phyloP scores from a whole-genome alignment of 2,797 vertebrate species.

The Myotis myotis region DNA sequence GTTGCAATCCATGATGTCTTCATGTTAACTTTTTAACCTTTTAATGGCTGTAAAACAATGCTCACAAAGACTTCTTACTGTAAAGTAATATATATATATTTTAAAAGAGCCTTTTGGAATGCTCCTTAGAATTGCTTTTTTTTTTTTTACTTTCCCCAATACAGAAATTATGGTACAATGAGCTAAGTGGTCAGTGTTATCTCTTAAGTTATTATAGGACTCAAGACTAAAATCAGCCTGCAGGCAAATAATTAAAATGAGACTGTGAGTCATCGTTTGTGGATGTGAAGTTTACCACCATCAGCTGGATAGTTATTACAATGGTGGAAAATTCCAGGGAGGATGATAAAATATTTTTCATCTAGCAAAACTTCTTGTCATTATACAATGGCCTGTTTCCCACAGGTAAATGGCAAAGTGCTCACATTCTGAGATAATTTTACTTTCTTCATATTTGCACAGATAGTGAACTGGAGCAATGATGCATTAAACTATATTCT shows the following conservation, averaged over 20 bases:
- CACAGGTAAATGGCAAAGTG: neutral
- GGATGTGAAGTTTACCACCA: neutral
- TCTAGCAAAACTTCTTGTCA: conserved; percentile 2
- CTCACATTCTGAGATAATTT: conserved; percentile 11
- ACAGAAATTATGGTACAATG: neutral
- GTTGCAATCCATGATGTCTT: conserved; percentile 5
- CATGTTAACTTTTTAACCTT: conserved; percentile 38
- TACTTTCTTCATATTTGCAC: conserved; percentile 38
- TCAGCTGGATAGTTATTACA: neutral
- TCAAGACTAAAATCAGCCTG: conserved; percentile 24
- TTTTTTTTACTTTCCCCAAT: neutral
- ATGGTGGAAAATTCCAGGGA: neutral
- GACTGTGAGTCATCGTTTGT: neutral
- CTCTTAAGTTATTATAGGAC: conserved; percentile 1
- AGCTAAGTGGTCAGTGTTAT: neutral
- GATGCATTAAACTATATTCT: conserved; percentile 28
- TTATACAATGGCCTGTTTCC: conserved; percentile 1
- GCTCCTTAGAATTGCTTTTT: neutral
- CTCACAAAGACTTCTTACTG: conserved; percentile 2
- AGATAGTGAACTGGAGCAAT: neutral
- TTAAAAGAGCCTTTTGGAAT: neutral
- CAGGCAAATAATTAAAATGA: conserved; percentile 25
- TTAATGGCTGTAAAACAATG: neutral
- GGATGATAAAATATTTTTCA: conserved; percentile 3
- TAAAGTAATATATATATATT: neutral